Evolutionary conservation across 2,797 vertebrate species (phyloP), one percentile per base, ranked within the genome.

Genomic region (Neosilurus hyrtlii): DNA sequence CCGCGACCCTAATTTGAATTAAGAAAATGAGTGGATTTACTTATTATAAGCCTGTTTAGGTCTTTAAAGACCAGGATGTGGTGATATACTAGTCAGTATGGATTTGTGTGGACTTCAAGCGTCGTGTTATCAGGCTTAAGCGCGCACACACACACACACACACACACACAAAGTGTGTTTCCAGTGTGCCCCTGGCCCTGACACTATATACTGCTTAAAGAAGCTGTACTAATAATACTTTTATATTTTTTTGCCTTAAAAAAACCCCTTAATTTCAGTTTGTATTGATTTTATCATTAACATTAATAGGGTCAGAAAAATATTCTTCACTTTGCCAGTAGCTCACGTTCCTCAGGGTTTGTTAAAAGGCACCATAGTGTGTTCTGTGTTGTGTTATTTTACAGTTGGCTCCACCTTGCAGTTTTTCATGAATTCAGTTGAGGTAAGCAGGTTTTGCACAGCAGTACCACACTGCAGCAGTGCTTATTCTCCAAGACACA

Each of bases 361-460:
- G 9, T 59, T 52, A 43, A 74, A 73, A 35, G 18, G 26, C 54
- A 35, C 26, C 0, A 3, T 37, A 62, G 59, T 2, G 2, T 43
- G 35, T 26, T 30, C 51, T 22, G 16, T 51, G 35, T 16, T 83
- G 52, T 82, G 26, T 22, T 70, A 12, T 20, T 71, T 63, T 56
- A 71, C n/a, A 24, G 2, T 65, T 70, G 43, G 22, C 30, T 1
- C 30, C 71, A 22, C 15, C 24, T 71, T 65, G 73, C 76, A 62
- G 66, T 59, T 83, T 70, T 70, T 65, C 16, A 37, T 70, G 24
- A 35, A 59, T 79, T 71, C 16, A 49, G 83, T 61, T 68, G n/a
- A 74, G 49, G 71, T 84, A 84, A 61, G 83, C 78, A 84, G 59
- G 65, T 84, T 67, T 67, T 9, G 49, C 52, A 2, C 37, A 80